Percentiles rank a stretch among this genome's conserved stretches.
Conservation (phyloP, 2,888 invertebrate species). For the Andricus curvator region DNA sequence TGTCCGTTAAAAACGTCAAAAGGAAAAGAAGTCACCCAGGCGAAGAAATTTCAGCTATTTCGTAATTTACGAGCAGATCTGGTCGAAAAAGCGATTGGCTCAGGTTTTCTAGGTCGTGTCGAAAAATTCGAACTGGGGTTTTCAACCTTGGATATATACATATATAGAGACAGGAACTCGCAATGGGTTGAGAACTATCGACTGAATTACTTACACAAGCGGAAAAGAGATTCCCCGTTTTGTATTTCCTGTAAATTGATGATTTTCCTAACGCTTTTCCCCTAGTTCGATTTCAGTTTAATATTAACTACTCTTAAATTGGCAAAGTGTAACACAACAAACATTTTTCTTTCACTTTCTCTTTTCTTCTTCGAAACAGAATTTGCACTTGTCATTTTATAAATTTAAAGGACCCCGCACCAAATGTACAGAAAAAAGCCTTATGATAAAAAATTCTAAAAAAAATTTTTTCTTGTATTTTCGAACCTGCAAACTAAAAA, state of each 20-base stretch:
- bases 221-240: constrained; percentile 49
- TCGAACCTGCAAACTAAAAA: too few species aligned
- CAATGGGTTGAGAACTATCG: constrained; percentile 50
- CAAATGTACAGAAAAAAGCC: too few species aligned
- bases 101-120: constrained; percentile 54
- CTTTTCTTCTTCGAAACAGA: too few species aligned
- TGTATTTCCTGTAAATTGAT: constrained; percentile 49
- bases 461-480: too few species aligned
- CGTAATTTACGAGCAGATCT: constrained; percentile 60
- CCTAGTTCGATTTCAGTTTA: constrained; percentile 13
- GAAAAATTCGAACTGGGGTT: constrained; percentile 56
- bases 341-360: not conserved
- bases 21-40: constrained; percentile 50
- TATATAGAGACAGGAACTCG: constrained; percentile 44
- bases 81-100: constrained; percentile 51
- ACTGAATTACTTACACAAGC: constrained; percentile 44
- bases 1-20: constrained; percentile 46
- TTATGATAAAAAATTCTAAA: too few species aligned
- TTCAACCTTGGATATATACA: constrained; percentile 49
- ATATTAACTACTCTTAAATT: not conserved
- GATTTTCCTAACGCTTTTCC: constrained; percentile 1
- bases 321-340: not conserved
- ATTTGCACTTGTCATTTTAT: too few species aligned
- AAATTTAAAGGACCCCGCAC: too few species aligned
- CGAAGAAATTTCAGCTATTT: constrained; percentile 62